Evolutionary conservation across 1,140 invertebrate genomes (phyloP), one percentile per base, ranked within the genome.

Genomic region (Hydropsyche tenuis): DNA sequence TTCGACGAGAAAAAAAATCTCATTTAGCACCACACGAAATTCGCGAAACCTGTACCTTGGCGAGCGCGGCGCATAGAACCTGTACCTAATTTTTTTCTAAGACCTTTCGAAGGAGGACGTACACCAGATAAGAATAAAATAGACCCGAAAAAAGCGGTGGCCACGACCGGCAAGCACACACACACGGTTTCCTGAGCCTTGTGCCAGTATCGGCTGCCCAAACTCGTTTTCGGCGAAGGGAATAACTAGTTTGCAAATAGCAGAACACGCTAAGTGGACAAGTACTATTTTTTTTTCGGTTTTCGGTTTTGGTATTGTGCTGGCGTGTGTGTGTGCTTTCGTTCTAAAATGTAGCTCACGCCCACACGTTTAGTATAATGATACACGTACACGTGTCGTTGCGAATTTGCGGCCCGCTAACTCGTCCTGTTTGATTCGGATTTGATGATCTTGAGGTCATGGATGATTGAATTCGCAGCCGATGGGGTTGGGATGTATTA

Each of bases 161-260:
- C 30, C 30, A 37, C 30, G 30, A 37, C 30, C 30, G 30, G 30
- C n/a, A n/a, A n/a, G n/a, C n/a, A 60, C 22, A 60, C 0, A 60
- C 16, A 53, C 51, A 25, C n/a, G 12, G 22, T 37, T 37, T 37
- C 30, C 3, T 4, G 9, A 37, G 30, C 9, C 9, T 37, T 37
- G 9, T 16, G 46, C 14, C 3, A 51, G 46, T 51, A 51, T 51
- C 14, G 18, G 14, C 46, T n/a, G 63, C 23, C 63, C 63, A 65
- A 65, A 65, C 63, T 65, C 27, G 63, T 65, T 65, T 65, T 65
- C 63, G 63, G 63, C 63, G 42, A 43, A 65, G 63, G 63, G 63
- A 65, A 45, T 42, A 65, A 65, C 63, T 65, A 43, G 63, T 65
- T 65, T 65, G 63, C 63, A 65, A 65, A 65, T 43, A 20, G 56